These are phyloP conservation scores for Seira musarum DNA, from an alignment of 2,888 invertebrate species.

Conservation along the genomic window DNA sequence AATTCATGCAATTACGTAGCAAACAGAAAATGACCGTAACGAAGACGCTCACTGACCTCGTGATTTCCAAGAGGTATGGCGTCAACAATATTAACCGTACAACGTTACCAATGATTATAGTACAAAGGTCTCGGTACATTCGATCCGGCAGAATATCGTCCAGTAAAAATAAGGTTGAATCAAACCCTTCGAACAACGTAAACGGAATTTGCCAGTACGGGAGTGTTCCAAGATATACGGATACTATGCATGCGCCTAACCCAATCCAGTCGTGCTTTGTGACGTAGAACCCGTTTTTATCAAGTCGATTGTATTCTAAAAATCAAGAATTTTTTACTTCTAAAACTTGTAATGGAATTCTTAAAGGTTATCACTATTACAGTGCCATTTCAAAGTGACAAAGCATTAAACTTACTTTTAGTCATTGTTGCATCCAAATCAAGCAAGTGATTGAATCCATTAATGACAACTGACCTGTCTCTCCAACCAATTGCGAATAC, in stretches of 20 bases:
- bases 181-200: background rate
- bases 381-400: no score
- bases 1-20: no score
- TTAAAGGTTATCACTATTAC: no score
- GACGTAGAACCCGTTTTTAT: constrained; percentile 3
- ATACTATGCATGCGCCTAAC: no score
- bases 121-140: background rate
- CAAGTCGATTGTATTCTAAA: background rate
- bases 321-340: background rate
- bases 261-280: background rate
- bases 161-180: background rate
- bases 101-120: background rate
- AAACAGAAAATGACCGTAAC: no score
- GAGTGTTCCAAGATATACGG: background rate
- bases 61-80: background rate
- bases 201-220: background rate
- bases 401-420: background rate
- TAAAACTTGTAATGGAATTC: no score
- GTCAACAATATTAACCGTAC: background rate
- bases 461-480: background rate
- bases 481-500: background rate
- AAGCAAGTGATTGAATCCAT: background rate
- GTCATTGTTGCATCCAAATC: background rate
- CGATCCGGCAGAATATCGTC: constrained; percentile 13
- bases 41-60: background rate